A percentile compares a stretch with the other conserved stretches of the same genome.
Evolutionary conservation across 2,113 vertebrate genomes (phyloP).

Genomic region (Rhinolophus ferrumequinum): DNA sequence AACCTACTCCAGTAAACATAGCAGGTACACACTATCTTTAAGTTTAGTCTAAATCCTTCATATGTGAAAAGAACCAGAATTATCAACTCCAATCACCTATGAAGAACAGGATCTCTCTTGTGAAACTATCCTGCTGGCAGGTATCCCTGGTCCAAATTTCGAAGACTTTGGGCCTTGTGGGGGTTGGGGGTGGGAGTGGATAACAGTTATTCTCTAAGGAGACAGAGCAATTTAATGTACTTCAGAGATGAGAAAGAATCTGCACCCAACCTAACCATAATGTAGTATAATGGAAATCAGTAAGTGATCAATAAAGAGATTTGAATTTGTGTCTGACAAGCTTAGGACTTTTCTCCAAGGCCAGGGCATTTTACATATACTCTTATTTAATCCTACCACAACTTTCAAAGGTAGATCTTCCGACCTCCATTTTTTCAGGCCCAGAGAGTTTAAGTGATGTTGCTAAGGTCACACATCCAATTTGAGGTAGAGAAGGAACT

Average conservation of each 20-base stretch:
- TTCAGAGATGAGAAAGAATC: background rate
- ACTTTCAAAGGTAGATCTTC: background rate
- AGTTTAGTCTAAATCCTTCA: constrained; percentile 16
- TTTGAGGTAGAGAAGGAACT: background rate
- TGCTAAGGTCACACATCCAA: background rate
- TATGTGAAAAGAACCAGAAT: constrained; percentile 6
- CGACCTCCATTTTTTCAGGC: background rate
- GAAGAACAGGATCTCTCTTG: background rate
- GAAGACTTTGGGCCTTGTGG: background rate
- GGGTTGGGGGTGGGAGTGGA: background rate
- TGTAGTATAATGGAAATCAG: constrained; percentile 7
- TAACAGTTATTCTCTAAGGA: background rate
- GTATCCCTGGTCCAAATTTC: background rate
- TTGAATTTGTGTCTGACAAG: constrained; percentile 1
- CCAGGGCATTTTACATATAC: background rate
- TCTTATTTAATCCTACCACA: background rate
- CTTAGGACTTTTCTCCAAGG: background rate
- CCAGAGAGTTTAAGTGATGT: background rate
- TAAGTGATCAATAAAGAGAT: background rate
- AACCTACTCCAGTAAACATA: background rate
- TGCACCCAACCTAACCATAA: background rate
- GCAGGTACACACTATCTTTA: background rate
- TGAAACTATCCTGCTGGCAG: background rate
- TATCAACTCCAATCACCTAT: background rate
- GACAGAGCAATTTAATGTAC: background rate